These are phyloP conservation scores for Leptinotarsa haldemani DNA, from an alignment of 2,888 invertebrate species.

Conservation along the genomic window DNA sequence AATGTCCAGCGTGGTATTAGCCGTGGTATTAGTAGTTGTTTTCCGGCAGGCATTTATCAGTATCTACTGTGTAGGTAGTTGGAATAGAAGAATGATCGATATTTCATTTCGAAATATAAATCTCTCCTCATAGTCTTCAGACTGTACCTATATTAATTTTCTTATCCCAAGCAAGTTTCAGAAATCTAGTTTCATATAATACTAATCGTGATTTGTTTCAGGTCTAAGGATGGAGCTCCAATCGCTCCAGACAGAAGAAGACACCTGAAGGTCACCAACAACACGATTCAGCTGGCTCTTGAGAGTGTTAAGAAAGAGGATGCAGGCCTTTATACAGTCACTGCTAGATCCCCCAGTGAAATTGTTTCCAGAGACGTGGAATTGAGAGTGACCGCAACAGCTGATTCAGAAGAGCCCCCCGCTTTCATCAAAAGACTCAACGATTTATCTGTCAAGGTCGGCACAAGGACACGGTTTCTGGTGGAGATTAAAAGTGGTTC, in stretches of 20 bases:
- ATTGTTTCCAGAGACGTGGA: conserved; percentile 69
- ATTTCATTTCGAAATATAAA: no score
- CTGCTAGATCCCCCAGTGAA: conserved; percentile 72
- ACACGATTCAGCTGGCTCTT: conserved; percentile 80
- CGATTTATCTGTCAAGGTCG: conserved; percentile 90
- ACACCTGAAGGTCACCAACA: conserved; percentile 69
- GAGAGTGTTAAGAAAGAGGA: conserved; percentile 79
- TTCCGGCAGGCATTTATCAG: no score
- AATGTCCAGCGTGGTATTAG: no score
- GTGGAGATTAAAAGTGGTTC: conserved; percentile 83
- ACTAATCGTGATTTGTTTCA: conserved; percentile 51
- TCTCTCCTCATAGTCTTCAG: no score
- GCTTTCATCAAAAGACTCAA: conserved; percentile 85
- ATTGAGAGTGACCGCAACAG: conserved; percentile 69
- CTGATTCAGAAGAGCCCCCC: conserved; percentile 78
- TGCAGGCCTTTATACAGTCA: conserved; percentile 81
- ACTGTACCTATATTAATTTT: no score
- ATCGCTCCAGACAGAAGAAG: conserved; percentile 77
- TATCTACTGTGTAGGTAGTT: no score
- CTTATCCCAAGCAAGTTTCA: not conserved
- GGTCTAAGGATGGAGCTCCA: conserved; percentile 72
- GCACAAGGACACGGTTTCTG: conserved; percentile 85
- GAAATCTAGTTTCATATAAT: no score
- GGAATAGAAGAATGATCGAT: no score
- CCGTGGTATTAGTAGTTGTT: no score